A percentile compares a stretch with the other conserved stretches of the same genome.
These are phyloP conservation scores for Bos javanicus DNA, from an alignment of 2,113 vertebrate species.

Conservation along the genomic window DNA sequence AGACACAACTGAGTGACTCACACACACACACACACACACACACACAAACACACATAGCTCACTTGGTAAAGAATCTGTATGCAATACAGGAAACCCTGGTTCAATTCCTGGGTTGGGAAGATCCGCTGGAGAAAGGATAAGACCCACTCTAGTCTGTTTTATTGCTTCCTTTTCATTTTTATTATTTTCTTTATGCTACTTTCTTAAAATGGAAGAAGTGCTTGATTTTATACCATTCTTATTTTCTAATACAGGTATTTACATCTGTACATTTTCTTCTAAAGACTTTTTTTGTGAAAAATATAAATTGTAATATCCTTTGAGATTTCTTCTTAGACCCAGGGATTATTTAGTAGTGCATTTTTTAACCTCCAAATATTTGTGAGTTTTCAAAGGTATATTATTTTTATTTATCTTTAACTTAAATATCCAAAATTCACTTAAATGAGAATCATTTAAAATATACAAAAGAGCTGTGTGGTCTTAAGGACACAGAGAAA, in stretches of 20 bases:
- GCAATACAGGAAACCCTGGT: background rate
- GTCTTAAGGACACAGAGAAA: background rate
- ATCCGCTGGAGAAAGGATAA: background rate
- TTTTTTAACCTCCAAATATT: constrained; percentile 5
- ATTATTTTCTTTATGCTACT: background rate
- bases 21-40: background rate
- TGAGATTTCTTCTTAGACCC: background rate
- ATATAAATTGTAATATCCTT: background rate
- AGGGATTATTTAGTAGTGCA: background rate
- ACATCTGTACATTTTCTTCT: background rate
- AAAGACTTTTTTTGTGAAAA: background rate
- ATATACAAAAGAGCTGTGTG: background rate
- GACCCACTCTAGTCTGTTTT: background rate
- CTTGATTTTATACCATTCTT: background rate
- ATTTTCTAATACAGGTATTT: background rate
- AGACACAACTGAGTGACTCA: background rate
- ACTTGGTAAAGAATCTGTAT: background rate
- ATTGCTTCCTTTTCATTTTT: background rate
- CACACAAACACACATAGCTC: background rate
- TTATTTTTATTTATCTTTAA: background rate
- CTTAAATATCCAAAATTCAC: background rate
- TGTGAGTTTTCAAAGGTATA: background rate
- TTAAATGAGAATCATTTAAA: background rate
- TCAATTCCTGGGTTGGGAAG: background rate
- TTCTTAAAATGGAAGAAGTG: background rate